phyloP scores from a whole-genome alignment of 2,797 vertebrate species.

The Distichodus sexfasciatus region DNA sequence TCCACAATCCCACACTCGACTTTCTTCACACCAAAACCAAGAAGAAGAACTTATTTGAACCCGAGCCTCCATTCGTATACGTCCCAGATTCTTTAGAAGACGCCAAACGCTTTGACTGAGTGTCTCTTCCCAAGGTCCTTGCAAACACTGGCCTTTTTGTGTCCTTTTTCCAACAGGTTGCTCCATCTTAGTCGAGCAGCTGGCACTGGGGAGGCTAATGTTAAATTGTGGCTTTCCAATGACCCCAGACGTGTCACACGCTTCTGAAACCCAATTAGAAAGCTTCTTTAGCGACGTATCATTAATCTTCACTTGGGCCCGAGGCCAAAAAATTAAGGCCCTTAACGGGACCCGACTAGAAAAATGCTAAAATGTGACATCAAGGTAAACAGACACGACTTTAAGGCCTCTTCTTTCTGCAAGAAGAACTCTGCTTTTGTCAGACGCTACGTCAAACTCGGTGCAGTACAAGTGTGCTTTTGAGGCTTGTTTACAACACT shows the following conservation, averaged over 20 bases:
- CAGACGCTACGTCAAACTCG: not conserved
- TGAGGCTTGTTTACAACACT: no score
- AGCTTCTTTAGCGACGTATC: constrained; percentile 9
- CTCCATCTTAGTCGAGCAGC: constrained; percentile 44
- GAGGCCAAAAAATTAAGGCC: constrained; percentile 1
- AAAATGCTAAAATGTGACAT: constrained; percentile 9
- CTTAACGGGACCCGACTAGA: constrained; percentile 16
- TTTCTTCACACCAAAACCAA: constrained; percentile 3
- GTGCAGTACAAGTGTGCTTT: not conserved
- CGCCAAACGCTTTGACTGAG: constrained; percentile 9
- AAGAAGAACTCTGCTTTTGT: not conserved
- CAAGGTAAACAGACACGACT: constrained; percentile 17
- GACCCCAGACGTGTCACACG: constrained; percentile 45
- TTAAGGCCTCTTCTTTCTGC: not conserved
- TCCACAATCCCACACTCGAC: not conserved
- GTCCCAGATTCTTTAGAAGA: constrained; percentile 30
- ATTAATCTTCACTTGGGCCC: constrained; percentile 36
- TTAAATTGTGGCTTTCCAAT: constrained; percentile 7
- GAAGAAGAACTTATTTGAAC: not conserved
- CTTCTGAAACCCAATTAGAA: constrained; percentile 44
- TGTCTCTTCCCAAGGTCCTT: constrained; percentile 13
- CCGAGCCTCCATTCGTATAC: constrained; percentile 36
- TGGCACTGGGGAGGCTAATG: constrained; percentile 25
- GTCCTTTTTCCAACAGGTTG: constrained; percentile 21
- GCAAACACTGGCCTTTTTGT: constrained; percentile 38